These are phyloP conservation scores for Proisotoma minuta DNA, from an alignment of 2,888 invertebrate genomes.

Conservation along the genomic window DNA sequence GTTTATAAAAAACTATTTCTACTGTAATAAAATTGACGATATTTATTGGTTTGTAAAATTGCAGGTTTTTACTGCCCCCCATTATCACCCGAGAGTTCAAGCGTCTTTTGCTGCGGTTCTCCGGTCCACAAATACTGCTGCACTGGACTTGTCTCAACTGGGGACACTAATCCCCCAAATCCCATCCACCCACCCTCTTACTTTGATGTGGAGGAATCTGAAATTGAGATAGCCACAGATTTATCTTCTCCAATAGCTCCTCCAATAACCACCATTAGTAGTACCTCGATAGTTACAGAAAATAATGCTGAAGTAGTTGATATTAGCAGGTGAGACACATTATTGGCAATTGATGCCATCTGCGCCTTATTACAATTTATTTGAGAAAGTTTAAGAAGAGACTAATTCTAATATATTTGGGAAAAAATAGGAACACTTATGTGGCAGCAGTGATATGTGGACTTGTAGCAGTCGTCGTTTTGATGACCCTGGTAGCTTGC, in stretches of 20 bases:
- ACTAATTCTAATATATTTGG: too few species aligned
- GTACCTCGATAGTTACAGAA: not conserved
- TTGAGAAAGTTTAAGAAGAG: too few species aligned
- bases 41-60: too few species aligned
- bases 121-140: constrained; percentile 50
- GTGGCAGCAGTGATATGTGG: constrained; percentile 50
- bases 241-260: not conserved
- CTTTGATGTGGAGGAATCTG: constrained; percentile 11
- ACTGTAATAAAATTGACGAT: too few species aligned
- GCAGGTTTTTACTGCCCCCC: constrained; percentile 51
- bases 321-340: not conserved
- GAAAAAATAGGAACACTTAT: constrained; percentile 34
- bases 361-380: not conserved
- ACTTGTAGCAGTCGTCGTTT: constrained; percentile 48
- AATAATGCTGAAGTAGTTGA: not conserved
- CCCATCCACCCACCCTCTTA: too few species aligned
- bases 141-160: constrained; percentile 20
- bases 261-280: not conserved
- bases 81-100: constrained; percentile 46
- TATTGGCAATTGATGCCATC: not conserved
- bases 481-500: constrained; percentile 49
- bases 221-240: constrained; percentile 1
- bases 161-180: not conserved
- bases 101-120: constrained; percentile 51
- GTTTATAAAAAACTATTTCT: too few species aligned